Evolutionary conservation across 1,140 invertebrate genomes (phyloP).

Genomic region (Papilio polyxenes): DNA sequence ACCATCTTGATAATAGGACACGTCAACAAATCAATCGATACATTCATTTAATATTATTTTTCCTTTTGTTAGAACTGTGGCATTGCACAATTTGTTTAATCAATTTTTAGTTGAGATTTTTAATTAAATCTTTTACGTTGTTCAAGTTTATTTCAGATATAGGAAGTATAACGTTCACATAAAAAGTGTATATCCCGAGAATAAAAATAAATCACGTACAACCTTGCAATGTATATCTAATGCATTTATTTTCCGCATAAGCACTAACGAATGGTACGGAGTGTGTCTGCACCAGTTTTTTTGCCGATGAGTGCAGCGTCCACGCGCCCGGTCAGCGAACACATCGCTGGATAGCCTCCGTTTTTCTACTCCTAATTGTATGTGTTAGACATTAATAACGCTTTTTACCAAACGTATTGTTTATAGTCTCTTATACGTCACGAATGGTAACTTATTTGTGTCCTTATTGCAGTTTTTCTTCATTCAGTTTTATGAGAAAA

Average conservation of each 20-base stretch:
- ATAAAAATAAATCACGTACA: neutral
- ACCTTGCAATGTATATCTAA: constrained; percentile 27
- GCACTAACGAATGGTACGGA: constrained; percentile 33
- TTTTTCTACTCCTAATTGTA: constrained; percentile 19
- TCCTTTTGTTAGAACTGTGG: neutral
- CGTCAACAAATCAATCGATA: neutral
- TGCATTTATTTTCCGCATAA: constrained; percentile 35
- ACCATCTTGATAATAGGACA: neutral
- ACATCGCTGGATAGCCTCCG: neutral
- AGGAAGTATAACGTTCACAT: too few species aligned
- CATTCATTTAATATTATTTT: neutral
- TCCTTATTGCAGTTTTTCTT: neutral
- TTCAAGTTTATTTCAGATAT: too few species aligned
- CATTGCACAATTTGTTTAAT: neutral
- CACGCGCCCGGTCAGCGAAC: constrained; percentile 18
- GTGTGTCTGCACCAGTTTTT: constrained; percentile 34
- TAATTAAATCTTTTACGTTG: too few species aligned
- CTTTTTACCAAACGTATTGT: constrained; percentile 23
- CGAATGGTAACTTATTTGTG: neutral
- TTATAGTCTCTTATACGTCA: constrained; percentile 10
- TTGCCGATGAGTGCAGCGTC: neutral
- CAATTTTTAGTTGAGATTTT: too few species aligned
- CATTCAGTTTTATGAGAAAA: neutral
- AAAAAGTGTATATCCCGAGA: neutral
- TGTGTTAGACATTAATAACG: constrained; percentile 26